Base-by-base conservation (phyloP, 2,888 invertebrate genomes). In the Cynaeus angustus region DNA sequence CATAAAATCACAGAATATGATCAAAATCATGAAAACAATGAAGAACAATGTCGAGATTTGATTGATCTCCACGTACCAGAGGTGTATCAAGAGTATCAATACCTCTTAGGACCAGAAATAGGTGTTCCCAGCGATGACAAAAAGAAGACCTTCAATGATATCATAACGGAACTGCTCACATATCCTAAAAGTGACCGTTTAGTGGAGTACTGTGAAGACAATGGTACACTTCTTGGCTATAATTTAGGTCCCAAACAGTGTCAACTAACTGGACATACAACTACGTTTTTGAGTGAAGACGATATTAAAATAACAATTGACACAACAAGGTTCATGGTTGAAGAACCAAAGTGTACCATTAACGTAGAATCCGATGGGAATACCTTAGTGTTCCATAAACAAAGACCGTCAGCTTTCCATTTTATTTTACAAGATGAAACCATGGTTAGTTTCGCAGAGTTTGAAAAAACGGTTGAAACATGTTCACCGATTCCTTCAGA, bases 211-310 rank as follows among this genome's bases (percentile, higher is more conserved):
- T 72, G 62, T 33, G 12, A 13, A 0, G 59, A 71, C 30, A 56
- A 48, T 14, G 37, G 46, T 6, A 41, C 72, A 43, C 73, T 77
- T 50, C 21, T 76, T 8, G 77, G 73, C 6, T 82, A 77, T 50
- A 75, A 80, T 72, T 73, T 80, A 12, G 77, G 78, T 9, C 71
- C 74, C 0, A 70, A 71, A 69, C 70, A 71, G 10, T 73, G 76
- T 21, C 72, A 72, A 62, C 14, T 80, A 12, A 74, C 67, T 5
- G 81, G 80, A n/a, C 70, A 72, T 10, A 74, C 70, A 4, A 80
- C 78, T 0, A 75, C 72, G n/a, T 81, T 82, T 62, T 62, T 68
- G 1, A 81, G 81, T 56, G 76, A 79, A 30, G 81, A 82, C 62
- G 73, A 71, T 13, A 77, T 81, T 13, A 77, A 75, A 68, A 56